Conservation (phyloP, 1,140 invertebrate species). For the Pseudomyrmex concolor region DNA sequence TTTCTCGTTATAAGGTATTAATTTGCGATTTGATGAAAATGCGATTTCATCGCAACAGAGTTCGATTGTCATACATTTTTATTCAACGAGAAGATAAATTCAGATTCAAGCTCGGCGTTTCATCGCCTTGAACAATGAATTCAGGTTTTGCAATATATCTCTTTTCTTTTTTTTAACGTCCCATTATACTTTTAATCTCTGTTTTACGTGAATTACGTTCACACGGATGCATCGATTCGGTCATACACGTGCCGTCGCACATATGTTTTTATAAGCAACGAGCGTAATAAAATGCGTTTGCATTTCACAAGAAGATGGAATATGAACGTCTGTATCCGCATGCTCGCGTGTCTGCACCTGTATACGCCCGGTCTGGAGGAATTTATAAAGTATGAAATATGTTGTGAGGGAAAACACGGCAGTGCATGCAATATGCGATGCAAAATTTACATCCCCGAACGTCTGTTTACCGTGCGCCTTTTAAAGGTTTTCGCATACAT, state of each 20-base stretch:
- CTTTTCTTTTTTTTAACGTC: not conserved
- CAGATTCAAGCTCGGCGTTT: not conserved
- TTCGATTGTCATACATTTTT: too few species aligned
- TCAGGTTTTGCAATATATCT: not conserved
- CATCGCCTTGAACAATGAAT: not conserved
- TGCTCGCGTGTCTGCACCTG: constrained; percentile 21
- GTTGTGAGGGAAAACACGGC: constrained; percentile 58
- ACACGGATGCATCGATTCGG: not conserved
- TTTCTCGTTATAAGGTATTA: not conserved
- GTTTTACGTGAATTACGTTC: not conserved
- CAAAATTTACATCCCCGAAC: constrained; percentile 57
- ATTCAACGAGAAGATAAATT: too few species aligned
- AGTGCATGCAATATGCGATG: constrained; percentile 59
- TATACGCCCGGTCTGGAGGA: constrained; percentile 29
- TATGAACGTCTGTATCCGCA: constrained; percentile 45
- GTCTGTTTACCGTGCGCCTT: constrained; percentile 57
- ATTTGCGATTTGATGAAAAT: not conserved
- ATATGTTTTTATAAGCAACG: constrained; percentile 43
- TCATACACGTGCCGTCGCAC: not conserved
- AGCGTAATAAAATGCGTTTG: constrained; percentile 41
- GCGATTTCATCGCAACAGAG: too few species aligned
- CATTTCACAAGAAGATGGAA: constrained; percentile 47
- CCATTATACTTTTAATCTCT: constrained; percentile 1
- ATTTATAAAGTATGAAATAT: constrained; percentile 62
- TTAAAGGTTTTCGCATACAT: constrained; percentile 57